Conservation (phyloP, 1,140 invertebrate genomes). For the Helicoverpa zea region DNA sequence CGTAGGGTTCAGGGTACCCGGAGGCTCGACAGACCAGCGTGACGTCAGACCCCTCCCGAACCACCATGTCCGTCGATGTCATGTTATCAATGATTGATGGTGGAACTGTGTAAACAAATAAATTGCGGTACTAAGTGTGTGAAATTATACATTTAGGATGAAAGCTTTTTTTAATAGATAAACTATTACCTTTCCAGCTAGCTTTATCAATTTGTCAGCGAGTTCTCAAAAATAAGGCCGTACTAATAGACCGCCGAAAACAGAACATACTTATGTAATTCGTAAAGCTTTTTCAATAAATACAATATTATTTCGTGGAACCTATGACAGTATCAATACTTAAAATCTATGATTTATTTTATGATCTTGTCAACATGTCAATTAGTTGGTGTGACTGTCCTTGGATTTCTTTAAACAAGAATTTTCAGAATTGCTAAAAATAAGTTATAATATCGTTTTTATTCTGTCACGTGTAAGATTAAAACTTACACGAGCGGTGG, state of each 20-base stretch:
- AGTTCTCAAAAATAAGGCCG: no score
- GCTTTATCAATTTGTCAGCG: no score
- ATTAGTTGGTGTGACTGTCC: not conserved
- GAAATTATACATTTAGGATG: not conserved
- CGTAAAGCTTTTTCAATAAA: not conserved
- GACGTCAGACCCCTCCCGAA: constrained; percentile 95
- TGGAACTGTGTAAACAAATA: constrained; percentile 89
- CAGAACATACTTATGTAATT: no score
- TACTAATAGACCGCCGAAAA: no score
- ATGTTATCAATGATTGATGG: constrained; percentile 95
- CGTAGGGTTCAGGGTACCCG: constrained; percentile 95
- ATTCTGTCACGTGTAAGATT: no score
- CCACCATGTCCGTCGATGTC: constrained; percentile 95
- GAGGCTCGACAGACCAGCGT: constrained; percentile 94
- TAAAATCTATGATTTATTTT: not conserved
- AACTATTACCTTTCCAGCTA: no score
- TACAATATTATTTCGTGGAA: not conserved
- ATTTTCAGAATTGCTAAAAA: not conserved
- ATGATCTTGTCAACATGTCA: not conserved
- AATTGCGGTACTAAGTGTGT: constrained; percentile 19
- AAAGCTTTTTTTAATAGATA: no score
- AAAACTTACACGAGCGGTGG: not conserved
- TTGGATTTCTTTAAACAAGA: no score
- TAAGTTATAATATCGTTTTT: not conserved
- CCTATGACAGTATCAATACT: not conserved